These are phyloP conservation scores for Drosophila sordidula DNA, from an alignment of 2,888 invertebrate species.

Conservation along the genomic window DNA sequence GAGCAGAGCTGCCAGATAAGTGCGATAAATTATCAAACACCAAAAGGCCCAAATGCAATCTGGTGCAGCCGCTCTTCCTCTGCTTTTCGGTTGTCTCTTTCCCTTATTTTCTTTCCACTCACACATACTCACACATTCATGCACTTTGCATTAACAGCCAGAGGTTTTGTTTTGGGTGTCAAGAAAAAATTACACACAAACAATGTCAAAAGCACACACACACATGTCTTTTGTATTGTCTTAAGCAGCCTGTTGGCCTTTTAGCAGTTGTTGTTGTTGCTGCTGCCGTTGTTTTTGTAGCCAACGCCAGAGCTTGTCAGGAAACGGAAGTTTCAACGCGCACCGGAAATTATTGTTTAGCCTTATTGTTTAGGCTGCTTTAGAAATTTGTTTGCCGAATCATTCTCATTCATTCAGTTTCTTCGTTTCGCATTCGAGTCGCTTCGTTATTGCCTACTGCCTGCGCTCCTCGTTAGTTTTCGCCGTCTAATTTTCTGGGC, in stretches of 20 bases:
- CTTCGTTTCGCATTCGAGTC: constrained; percentile 38
- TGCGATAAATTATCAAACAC: constrained; percentile 77
- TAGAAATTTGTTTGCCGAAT: constrained; percentile 75
- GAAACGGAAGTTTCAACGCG: constrained; percentile 76
- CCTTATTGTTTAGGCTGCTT: constrained; percentile 75
- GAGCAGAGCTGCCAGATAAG: constrained; percentile 68
- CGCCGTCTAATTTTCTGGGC: constrained; percentile 59
- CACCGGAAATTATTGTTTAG: constrained; percentile 78
- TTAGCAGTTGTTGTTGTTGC: constrained; percentile 5
- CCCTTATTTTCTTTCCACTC: constrained; percentile 2
- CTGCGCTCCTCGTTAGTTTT: constrained; percentile 32
- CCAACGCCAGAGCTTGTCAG: constrained; percentile 48
- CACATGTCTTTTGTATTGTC: constrained; percentile 57
- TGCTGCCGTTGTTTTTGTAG: constrained; percentile 49
- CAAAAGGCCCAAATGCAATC: constrained; percentile 56
- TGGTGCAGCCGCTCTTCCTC: constrained; percentile 43
- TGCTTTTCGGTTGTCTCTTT: not conserved
- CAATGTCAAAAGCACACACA: constrained; percentile 39
- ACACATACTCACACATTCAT: constrained; percentile 5
- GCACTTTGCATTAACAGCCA: constrained; percentile 19
- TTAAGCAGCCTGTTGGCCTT: constrained; percentile 56
- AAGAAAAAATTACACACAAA: constrained; percentile 47
- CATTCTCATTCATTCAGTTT: constrained; percentile 65
- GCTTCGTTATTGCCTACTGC: constrained; percentile 9
- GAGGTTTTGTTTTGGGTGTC: constrained; percentile 54